phyloP scores from a whole-genome alignment of 1,140 invertebrate genomes.

The Sminthurinus signatus region DNA sequence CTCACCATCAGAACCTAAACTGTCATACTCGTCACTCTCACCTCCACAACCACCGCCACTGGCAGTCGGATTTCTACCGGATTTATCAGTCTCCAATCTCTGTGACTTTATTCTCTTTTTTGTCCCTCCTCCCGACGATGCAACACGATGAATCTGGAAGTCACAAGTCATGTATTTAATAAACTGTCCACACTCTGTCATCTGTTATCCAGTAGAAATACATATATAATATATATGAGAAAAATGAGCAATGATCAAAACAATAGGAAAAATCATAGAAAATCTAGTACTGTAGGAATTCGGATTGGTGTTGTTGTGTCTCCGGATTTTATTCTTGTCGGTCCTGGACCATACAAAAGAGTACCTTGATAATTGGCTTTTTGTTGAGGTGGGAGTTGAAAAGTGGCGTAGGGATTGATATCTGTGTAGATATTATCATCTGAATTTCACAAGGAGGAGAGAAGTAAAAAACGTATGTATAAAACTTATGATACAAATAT shows the following conservation, averaged over 20 bases:
- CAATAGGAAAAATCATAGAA: background rate
- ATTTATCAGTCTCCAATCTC: too few relatives aligned
- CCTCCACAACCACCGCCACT: background rate
- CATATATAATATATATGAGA: too few relatives aligned
- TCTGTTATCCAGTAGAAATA: too few relatives aligned
- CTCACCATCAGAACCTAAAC: constrained; percentile 24
- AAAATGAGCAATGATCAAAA: background rate
- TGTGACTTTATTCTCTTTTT: constrained; percentile 10
- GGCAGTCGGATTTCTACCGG: constrained; percentile 1
- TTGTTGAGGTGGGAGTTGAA: constrained; percentile 49
- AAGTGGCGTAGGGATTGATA: constrained; percentile 59
- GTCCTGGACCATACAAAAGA: constrained; percentile 8
- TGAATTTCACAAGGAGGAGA: constrained; percentile 49
- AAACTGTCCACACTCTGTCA: too few relatives aligned
- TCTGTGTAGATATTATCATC: too few relatives aligned
- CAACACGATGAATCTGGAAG: constrained; percentile 7
- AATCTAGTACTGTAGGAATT: constrained; percentile 5
- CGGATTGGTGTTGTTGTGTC: constrained; percentile 26
- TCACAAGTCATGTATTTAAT: too few relatives aligned
- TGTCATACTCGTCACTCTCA: constrained; percentile 33
- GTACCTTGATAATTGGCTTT: constrained; percentile 47
- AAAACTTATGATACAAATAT: too few relatives aligned
- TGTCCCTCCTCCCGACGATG: constrained; percentile 4
- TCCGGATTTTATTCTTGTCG: constrained; percentile 21
- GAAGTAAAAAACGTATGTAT: too few relatives aligned